phyloP scores from a whole-genome alignment of 2,888 invertebrate genomes.

The Thymelicus sylvestris region DNA sequence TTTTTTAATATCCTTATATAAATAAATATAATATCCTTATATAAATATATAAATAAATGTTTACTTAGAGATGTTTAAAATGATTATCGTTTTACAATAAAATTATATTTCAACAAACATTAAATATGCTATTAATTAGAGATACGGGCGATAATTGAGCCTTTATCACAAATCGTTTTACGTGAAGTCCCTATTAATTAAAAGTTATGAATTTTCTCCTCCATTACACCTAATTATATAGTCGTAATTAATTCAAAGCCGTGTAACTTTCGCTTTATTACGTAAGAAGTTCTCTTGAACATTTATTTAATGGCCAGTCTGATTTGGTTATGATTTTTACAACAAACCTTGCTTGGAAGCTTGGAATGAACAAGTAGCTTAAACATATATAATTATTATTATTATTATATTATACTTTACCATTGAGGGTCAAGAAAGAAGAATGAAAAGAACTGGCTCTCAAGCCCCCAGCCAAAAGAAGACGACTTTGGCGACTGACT shows the following conservation, averaged over 20 bases:
- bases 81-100: conserved; percentile 17
- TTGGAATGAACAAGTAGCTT: no score
- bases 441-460: no score
- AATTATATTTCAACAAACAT: conserved; percentile 45
- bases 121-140: conserved; percentile 51
- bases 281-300: conserved; percentile 13
- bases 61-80: conserved; percentile 6
- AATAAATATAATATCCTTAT: neutral
- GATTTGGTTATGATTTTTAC: conserved; percentile 1
- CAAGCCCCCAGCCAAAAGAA: no score
- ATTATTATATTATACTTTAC: no score
- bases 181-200: conserved; percentile 49
- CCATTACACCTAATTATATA: conserved; percentile 20
- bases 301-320: conserved; percentile 13
- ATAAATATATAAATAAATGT: neutral
- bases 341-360: neutral
- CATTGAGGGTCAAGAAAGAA: no score
- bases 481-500: no score
- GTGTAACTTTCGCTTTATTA: conserved; percentile 31
- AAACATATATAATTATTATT: no score
- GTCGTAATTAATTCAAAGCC: conserved; percentile 24
- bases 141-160: conserved; percentile 51
- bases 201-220: conserved; percentile 54
- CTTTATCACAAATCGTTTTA: conserved; percentile 51
- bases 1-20: neutral